These are phyloP conservation scores for Pteromalus puparum DNA, from an alignment of 1,140 invertebrate species.

Conservation along the genomic window DNA sequence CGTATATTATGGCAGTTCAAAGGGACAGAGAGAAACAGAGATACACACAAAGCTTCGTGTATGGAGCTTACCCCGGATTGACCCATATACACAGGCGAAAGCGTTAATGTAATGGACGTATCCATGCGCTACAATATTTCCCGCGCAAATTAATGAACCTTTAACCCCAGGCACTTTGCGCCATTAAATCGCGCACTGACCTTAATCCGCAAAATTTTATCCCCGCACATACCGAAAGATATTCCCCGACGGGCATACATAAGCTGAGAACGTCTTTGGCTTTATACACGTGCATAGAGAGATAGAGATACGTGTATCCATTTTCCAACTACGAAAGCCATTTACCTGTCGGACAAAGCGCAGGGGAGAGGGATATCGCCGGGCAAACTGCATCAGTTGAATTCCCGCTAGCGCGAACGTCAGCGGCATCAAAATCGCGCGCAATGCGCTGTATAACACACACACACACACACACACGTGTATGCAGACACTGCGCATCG, in stretches of 20 bases:
- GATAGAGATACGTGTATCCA: not conserved
- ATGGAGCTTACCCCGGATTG: conserved; percentile 2
- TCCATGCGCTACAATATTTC: not conserved
- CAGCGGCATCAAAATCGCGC: not conserved
- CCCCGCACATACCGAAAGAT: not conserved
- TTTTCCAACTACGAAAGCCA: conserved; percentile 4
- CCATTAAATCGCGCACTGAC: not conserved
- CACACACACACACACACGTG: too few relatives aligned
- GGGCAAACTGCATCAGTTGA: not conserved
- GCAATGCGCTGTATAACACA: not conserved
- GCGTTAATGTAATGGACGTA: not conserved
- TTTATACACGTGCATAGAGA: not conserved
- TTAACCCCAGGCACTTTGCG: not conserved
- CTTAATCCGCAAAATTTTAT: not conserved
- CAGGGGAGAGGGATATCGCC: not conserved
- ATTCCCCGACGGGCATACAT: too few relatives aligned
- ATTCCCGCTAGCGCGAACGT: not conserved
- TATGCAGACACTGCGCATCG: not conserved
- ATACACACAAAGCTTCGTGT: not conserved
- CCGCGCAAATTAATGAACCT: conserved; percentile 24
- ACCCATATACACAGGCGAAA: not conserved
- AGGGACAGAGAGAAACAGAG: too few relatives aligned
- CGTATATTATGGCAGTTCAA: too few relatives aligned
- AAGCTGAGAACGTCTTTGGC: not conserved
- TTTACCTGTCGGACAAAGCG: conserved; percentile 9